Conservation (phyloP, 2,113 vertebrate genomes). For the Tragelaphus strepsiceros region DNA sequence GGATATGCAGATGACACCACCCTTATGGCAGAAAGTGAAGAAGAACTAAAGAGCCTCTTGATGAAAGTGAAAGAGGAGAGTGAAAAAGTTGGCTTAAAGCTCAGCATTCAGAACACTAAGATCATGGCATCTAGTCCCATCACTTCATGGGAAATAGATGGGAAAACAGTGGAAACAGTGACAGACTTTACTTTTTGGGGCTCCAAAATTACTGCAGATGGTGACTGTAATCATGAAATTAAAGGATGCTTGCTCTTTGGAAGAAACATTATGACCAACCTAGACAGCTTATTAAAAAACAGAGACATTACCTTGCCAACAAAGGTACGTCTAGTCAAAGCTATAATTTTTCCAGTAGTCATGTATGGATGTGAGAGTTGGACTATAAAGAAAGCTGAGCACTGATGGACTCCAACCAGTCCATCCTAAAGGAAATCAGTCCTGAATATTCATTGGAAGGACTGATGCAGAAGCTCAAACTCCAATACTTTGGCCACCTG, state of each 20-base stretch:
- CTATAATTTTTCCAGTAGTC: not conserved
- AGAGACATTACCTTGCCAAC: not conserved
- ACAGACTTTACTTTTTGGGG: rapidly evolving
- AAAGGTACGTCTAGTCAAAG: not conserved
- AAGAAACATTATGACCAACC: not conserved
- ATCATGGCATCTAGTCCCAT: not conserved
- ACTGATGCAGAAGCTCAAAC: not conserved
- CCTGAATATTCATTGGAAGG: not conserved
- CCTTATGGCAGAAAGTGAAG: not conserved
- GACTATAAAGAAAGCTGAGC: not conserved
- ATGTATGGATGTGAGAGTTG: not conserved
- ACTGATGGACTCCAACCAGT: not conserved
- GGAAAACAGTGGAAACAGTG: not conserved
- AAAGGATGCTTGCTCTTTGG: not conserved
- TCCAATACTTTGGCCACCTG: not conserved
- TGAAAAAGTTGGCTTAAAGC: not conserved
- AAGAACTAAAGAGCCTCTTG: not conserved
- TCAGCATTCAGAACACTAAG: not conserved
- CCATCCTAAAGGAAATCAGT: not conserved
- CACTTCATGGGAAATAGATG: not conserved
- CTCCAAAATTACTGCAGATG: not conserved
- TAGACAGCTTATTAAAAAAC: not conserved
- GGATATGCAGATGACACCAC: not conserved
- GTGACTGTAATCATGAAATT: not conserved
- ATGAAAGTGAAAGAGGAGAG: not conserved